Evolutionary conservation across 2,113 vertebrate genomes (phyloP), one percentile per base, ranked within the genome.

Genomic region (Hydropotes inermis): DNA sequence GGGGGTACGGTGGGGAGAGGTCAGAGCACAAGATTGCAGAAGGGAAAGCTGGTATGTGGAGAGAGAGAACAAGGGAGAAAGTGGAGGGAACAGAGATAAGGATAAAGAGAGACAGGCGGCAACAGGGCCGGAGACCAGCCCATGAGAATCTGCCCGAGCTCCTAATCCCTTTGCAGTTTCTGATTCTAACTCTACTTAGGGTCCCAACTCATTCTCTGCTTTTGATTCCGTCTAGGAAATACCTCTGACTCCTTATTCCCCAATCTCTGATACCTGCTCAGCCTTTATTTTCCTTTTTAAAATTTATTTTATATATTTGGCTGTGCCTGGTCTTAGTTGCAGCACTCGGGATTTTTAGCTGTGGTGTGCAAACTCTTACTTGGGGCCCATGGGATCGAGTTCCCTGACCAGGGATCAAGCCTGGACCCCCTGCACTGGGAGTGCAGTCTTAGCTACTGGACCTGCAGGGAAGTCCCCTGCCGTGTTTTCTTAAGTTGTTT

Each of bases 141-240:
- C 5, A 1, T 0, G 15, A 50, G 10, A 36, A 60, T 87, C 30
- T 39, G 61, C 43, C 10, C 0, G 21, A 25, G 60, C 9, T 19
- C 50, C 5, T 61, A 28, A 57, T 27, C 14, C 30, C 50, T 50
- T 61, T 21, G 17, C 7, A 84, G 52, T 47, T 60, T 58, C 78
- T 67, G 61, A 45, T n/a, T 74, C 21, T 13, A 25, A 28, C 7
- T 7, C 45, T 55, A 14, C 61, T 60, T 0, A 25, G 57, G 28
- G 33, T 28, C 27, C n/a, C 47, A 50, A 5, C 39, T 45, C 30
- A 57, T 25, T 43, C 30, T 43, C 45, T 55, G 74, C 27, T 9
- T 58, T 85, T 76, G 76, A 64, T 39, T 82, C 61, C n/a, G 60
- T 27, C 36, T 21, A n/a, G 28, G 60, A 60, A 88, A 82, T 7